Evolutionary conservation across 2,797 vertebrate genomes (phyloP), one percentile per base, ranked within the genome.

Genomic region (Thamnophis elegans): DNA sequence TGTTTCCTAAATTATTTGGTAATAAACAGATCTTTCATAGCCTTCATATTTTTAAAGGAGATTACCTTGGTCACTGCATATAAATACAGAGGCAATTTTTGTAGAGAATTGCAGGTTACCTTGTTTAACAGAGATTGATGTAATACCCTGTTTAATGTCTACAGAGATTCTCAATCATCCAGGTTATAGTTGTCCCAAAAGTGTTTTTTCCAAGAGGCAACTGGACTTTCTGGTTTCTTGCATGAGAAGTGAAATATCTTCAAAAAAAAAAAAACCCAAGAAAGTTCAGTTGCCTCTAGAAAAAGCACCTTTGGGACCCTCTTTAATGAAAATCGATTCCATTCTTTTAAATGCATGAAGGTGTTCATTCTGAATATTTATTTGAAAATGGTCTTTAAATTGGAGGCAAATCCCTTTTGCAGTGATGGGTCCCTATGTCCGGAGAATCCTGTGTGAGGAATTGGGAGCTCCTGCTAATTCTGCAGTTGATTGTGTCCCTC

Each of bases 401-500:
- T 94, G 87, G 88, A 92, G 12, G 85, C 78, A 94, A 90, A 94
- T 96, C 88, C 94, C 89, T 97, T 93, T 97, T 96, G n/a, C 95
- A 99, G 99, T 99, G 95, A 99, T 99, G 99, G 99, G 99, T 91
- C 99, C 99, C 20, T 99, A 99, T n/a, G 99, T 99, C 92, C 98
- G 99, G 91, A 98, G 98, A 97, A 98, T 99, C 96, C 97, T 99
- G 92, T 99, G 99, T 94, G 99, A 99, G 93, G 99, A 99, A 95
- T 94, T 99, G 92, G 99, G 99, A 91, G 99, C 99, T 60, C 99
- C 99, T 3, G 99, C 98, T 89, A 99, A 99, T 97, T 99, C 99
- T 89, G 99, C 99, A 13, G 98, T 99, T 92, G 99, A 99, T 98
- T 99, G 99, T 96, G 97, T 99, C 94, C 99, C 99, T 42, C 94